A percentile compares a stretch with the other conserved stretches of the same genome.
phyloP scores from a whole-genome alignment of 2,888 invertebrate species.

The Trilocha varians region DNA sequence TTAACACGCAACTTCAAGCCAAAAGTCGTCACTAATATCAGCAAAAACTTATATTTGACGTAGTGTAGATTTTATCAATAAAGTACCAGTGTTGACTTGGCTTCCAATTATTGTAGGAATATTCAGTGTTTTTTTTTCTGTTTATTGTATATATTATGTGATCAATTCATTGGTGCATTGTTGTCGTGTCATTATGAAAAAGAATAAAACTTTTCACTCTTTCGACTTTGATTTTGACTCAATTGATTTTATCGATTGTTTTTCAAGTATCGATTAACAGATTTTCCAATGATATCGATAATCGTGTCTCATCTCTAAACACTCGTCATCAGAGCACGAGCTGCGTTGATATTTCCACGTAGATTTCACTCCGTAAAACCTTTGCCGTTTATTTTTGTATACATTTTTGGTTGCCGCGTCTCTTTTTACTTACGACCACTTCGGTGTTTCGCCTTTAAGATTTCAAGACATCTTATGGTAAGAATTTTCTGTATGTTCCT shows the following conservation, averaged over 20 bases:
- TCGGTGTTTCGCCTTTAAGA: slow-evolving; percentile 35
- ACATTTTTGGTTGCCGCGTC: slow-evolving; percentile 58
- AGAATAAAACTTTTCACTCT: too few species aligned
- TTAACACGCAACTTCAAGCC: neutral
- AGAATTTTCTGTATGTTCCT: slow-evolving; percentile 1
- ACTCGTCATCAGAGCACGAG: slow-evolving; percentile 66
- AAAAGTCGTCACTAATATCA: neutral
- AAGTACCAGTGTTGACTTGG: neutral
- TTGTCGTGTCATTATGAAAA: too few species aligned
- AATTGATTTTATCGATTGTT: too few species aligned
- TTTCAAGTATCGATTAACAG: too few species aligned
- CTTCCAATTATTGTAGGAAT: too few species aligned
- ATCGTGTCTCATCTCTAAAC: slow-evolving; percentile 49
- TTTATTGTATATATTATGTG: too few species aligned
- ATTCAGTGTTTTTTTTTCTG: too few species aligned
- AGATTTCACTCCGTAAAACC: slow-evolving; percentile 70
- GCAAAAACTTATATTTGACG: too few species aligned
- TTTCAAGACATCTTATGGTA: slow-evolving; percentile 22
- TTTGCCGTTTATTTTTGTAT: slow-evolving; percentile 65
- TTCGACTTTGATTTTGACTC: too few species aligned
- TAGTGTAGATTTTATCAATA: too few species aligned
- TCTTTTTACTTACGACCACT: slow-evolving; percentile 56
- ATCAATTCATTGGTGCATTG: too few species aligned
- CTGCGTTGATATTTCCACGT: slow-evolving; percentile 70
- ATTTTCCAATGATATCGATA: too few species aligned